A percentile compares a stretch with the other conserved stretches of the same genome.
Evolutionary conservation across 2,888 invertebrate species (phyloP).

Genomic region (Clitarchus hookeri): DNA sequence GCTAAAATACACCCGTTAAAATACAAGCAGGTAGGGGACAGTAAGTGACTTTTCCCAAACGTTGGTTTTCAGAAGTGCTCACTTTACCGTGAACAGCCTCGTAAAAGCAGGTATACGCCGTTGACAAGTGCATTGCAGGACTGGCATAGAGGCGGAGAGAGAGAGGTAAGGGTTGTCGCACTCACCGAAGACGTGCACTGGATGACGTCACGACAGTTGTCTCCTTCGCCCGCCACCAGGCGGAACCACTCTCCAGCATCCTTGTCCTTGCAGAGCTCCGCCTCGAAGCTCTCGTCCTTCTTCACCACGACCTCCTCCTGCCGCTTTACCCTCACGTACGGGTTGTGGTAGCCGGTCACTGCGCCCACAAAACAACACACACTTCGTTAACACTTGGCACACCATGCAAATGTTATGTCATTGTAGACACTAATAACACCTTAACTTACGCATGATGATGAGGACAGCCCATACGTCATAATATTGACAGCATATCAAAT

Average conservation of each 20-base stretch:
- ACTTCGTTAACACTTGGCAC: background rate
- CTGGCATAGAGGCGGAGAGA: too few relatives aligned
- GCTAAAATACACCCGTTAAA: too few relatives aligned
- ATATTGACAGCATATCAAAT: too few relatives aligned
- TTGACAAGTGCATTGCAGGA: too few relatives aligned
- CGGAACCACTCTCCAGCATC: conserved; percentile 96
- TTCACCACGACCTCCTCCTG: conserved; percentile 68
- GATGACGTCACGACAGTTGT: conserved; percentile 92
- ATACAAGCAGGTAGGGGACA: too few relatives aligned
- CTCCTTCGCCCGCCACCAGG: conserved; percentile 84
- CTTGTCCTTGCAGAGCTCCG: conserved; percentile 90
- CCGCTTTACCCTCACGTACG: conserved; percentile 36
- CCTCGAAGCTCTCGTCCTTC: conserved; percentile 87
- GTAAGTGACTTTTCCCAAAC: too few relatives aligned
- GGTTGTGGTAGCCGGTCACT: conserved; percentile 31
- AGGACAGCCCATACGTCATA: too few relatives aligned
- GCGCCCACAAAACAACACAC: conserved; percentile 23
- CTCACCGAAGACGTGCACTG: conserved; percentile 91
- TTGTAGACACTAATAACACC: background rate
- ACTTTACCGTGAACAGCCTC: too few relatives aligned
- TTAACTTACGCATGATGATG: too few relatives aligned
- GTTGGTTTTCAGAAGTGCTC: too few relatives aligned
- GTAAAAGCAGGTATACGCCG: too few relatives aligned
- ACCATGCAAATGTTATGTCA: background rate
- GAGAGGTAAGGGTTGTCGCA: conserved; percentile 45